Base-by-base conservation (phyloP, 2,113 vertebrate genomes). In the Sinocyclocheilus anshuiensis region DNA sequence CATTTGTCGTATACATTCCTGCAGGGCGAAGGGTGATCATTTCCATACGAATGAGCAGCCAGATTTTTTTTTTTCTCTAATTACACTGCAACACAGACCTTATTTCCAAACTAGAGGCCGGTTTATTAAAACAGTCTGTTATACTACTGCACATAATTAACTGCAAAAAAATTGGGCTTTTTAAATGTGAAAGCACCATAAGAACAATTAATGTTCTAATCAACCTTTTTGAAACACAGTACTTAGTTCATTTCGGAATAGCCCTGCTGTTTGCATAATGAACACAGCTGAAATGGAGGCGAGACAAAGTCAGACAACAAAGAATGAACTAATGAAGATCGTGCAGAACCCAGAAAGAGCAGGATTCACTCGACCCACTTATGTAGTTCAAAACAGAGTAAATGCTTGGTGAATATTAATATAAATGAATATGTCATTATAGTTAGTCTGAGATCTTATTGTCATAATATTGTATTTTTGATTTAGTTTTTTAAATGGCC, bases 131-230 rank as follows among this genome's bases (percentile, higher is more conserved):
- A 90, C 81, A 82, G 88, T 90, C 89, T 90, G 92, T 91, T 93
- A 91, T 87, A 79, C 63, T 87, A 85, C 85, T 84, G 88, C 84
- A 91, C 84, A 87, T 92, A 93, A 93, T 94, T 93, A 92, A 90
- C 86, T 87, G 86, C 85, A 69, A 53, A 89, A 87, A 87, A 88
- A 93, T 89, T 86, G 48, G 83, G 84, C 88, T 80, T 87, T 89
- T 90, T 89, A 90, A 91, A 92, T 93, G 90, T 91, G 83, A 91
- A 89, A 86, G 89, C 87, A 81, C 39, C 87, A 89, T 84, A 90
- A 85, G 90, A 87, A 88, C 92, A 93, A 93, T 93, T 91, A 91
- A 93, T 92, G 91, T 91, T 80, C 90, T 89, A 93, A 92, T 93
- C 91, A 94, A 87, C 90, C 91, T 90, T 91, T 90, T 69, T 86